These are phyloP conservation scores for Ictalurus furcatus DNA, from an alignment of 2,113 vertebrate genomes.

Conservation along the genomic window DNA sequence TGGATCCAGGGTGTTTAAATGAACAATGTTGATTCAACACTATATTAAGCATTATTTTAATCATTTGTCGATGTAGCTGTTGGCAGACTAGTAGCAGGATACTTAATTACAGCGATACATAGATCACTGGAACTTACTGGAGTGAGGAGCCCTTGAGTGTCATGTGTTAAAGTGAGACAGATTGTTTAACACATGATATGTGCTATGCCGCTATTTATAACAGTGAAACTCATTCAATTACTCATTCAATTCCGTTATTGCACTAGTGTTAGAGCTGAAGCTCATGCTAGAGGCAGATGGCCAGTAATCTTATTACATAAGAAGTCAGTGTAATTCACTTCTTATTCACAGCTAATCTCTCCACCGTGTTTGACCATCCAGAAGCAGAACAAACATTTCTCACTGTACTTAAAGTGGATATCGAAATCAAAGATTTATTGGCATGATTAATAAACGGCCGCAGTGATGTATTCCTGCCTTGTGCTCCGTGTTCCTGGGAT, in stretches of 20 bases:
- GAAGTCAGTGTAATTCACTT: conserved; percentile 54
- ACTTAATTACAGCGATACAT: too few relatives aligned
- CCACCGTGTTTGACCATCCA: conserved; percentile 18
- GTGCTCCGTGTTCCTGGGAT: neutral
- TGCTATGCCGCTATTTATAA: neutral
- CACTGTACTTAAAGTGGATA: conserved; percentile 22
- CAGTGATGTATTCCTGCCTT: neutral
- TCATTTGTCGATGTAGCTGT: neutral
- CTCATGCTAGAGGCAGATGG: conserved; percentile 34
- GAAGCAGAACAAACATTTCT: conserved; percentile 51
- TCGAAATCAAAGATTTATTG: neutral
- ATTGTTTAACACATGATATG: neutral
- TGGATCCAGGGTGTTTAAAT: neutral
- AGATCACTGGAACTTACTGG: neutral
- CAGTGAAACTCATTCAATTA: conserved; percentile 21
- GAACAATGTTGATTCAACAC: neutral
- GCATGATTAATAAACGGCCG: neutral
- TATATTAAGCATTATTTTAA: neutral
- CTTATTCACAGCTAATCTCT: conserved; percentile 50
- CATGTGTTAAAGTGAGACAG: neutral
- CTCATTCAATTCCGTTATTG: neutral
- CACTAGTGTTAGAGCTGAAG: conserved; percentile 4
- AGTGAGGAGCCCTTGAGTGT: neutral
- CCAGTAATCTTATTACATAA: conserved; percentile 58
- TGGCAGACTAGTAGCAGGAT: neutral